Evolutionary conservation across 1,140 invertebrate species (phyloP).

Genomic region (Drosophila orosa): DNA sequence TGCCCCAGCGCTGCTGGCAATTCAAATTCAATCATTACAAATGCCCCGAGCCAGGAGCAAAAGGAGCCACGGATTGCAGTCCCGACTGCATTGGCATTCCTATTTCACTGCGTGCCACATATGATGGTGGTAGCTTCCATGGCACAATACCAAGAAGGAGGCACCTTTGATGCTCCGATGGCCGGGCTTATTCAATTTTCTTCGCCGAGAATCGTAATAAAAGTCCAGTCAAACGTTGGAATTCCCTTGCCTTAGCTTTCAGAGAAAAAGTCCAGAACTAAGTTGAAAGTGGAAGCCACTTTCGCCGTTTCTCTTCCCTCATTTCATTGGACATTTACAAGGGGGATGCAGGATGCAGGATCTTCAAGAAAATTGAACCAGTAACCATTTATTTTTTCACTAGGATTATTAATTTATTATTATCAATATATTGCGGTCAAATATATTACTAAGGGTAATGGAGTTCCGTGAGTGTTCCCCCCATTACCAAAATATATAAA

Average conservation of each 20-base stretch:
- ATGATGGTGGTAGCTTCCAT: conserved; percentile 27
- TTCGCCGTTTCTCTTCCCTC: neutral
- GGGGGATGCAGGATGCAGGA: no score
- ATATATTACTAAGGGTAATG: no score
- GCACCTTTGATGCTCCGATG: conserved; percentile 23
- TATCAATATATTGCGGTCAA: no score
- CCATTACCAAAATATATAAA: neutral
- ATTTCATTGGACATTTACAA: neutral
- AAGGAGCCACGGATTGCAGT: conserved; percentile 8
- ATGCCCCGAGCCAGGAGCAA: conserved; percentile 55
- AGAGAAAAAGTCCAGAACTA: conserved; percentile 4
- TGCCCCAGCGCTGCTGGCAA: conserved; percentile 43
- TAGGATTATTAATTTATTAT: no score
- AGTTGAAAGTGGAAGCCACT: neutral
- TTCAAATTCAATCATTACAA: conserved; percentile 77
- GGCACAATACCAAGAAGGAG: neutral
- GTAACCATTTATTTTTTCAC: no score
- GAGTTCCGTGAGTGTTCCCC: no score
- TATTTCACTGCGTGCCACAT: conserved; percentile 22
- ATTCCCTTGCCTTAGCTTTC: neutral
- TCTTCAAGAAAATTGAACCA: no score
- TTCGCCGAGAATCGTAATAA: neutral
- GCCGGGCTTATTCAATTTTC: conserved; percentile 20
- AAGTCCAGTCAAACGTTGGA: neutral
- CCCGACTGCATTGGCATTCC: conserved; percentile 40